Conservation (phyloP, 2,797 vertebrate species). For the Xerus rutilus region DNA sequence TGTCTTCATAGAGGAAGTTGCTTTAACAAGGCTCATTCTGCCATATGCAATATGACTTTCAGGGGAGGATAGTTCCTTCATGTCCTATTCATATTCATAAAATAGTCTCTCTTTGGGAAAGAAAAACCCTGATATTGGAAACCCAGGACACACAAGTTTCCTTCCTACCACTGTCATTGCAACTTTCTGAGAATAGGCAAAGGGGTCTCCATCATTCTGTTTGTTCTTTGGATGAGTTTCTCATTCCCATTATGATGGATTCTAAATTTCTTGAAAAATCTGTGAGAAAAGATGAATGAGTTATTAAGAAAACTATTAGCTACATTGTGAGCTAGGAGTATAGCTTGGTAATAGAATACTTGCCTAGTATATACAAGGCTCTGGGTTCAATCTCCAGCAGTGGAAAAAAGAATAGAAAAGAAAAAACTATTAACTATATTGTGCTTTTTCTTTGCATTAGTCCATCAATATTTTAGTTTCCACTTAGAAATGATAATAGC, state of each 20-base stretch:
- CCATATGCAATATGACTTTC: not conserved
- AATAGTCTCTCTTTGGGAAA: not conserved
- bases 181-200: not conserved
- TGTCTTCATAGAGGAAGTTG: not conserved
- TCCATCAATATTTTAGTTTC: conserved; percentile 20
- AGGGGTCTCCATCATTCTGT: not conserved
- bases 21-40: not conserved
- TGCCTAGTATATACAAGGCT: not conserved
- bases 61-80: not conserved
- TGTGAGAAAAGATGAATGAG: not conserved
- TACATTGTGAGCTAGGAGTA: not conserved
- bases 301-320: conserved; percentile 26
- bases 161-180: not conserved
- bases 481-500: not conserved
- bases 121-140: conserved; percentile 4
- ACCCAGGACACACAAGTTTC: not conserved
- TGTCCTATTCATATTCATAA: not conserved
- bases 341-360: not conserved
- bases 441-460: conserved; percentile 29
- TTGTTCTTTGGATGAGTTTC: not conserved
- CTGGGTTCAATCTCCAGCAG: not conserved
- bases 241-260: not conserved
- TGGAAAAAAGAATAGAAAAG: not conserved
- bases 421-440: not conserved
- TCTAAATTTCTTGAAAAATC: conserved; percentile 36